phyloP scores from a whole-genome alignment of 2,888 invertebrate genomes.

The Eledona agricola region DNA sequence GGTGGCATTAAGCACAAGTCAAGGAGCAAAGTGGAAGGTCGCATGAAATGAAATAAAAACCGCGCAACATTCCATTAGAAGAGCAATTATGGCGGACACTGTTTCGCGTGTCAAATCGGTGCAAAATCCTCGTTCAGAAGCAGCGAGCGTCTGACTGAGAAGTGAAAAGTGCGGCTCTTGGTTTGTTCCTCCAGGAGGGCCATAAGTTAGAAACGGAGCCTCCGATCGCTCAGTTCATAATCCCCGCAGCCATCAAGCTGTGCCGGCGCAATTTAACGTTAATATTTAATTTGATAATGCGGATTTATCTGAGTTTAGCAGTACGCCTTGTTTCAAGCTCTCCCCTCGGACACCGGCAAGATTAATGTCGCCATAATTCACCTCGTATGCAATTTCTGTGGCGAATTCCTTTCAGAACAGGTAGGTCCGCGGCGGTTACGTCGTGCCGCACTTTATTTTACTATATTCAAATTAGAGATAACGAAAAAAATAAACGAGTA shows the following conservation, averaged over 20 bases:
- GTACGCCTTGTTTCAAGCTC: slow-evolving; percentile 36
- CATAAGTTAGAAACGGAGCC: too few relatives aligned
- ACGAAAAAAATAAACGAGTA: slow-evolving; percentile 26
- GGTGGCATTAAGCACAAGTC: too few relatives aligned
- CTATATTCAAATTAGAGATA: slow-evolving; percentile 38
- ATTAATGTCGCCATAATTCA: slow-evolving; percentile 47
- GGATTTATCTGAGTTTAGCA: slow-evolving; percentile 43
- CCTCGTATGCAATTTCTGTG: slow-evolving; percentile 46
- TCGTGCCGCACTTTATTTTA: slow-evolving; percentile 36
- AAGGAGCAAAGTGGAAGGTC: too few relatives aligned
- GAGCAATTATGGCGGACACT: too few relatives aligned
- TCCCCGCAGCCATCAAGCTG: slow-evolving; percentile 27
- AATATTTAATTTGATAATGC: slow-evolving; percentile 44
- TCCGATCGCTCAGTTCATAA: slow-evolving; percentile 5
- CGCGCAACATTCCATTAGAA: too few relatives aligned
- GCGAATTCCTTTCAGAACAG: slow-evolving; percentile 45
- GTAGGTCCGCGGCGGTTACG: slow-evolving; percentile 38
- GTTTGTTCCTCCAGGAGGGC: slow-evolving; percentile 5
- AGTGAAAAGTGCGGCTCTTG: not conserved
- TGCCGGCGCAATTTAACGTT: slow-evolving; percentile 30
- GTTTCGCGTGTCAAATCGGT: too few relatives aligned
- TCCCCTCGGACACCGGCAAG: slow-evolving; percentile 45
- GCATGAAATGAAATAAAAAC: too few relatives aligned
- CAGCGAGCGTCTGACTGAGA: too few relatives aligned
- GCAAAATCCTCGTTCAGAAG: too few relatives aligned